Conservation (phyloP, 2,888 invertebrate genomes). For the Thalpophila matura region DNA sequence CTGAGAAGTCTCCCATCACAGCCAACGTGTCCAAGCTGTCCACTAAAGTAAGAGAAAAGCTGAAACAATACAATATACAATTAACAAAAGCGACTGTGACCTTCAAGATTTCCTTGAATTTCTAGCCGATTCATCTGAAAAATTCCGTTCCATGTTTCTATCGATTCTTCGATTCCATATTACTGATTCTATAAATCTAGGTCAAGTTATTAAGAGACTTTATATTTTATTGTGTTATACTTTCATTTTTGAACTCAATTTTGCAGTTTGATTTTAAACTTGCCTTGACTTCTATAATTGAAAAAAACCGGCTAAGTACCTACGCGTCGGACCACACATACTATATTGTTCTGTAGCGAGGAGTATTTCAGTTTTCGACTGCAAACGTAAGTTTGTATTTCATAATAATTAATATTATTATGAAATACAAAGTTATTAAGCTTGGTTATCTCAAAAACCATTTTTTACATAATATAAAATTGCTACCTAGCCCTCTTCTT, state of each 20-base stretch:
- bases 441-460: no score
- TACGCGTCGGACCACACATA: no score
- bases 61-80: slow-evolving; percentile 84
- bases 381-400: no score
- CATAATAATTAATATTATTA: no score
- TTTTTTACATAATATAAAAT: no score
- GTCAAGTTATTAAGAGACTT: slow-evolving; percentile 15
- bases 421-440: no score
- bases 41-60: slow-evolving; percentile 98
- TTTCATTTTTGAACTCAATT: slow-evolving; percentile 27
- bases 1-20: slow-evolving; percentile 96
- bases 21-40: slow-evolving; percentile 98
- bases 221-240: slow-evolving; percentile 6
- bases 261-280: slow-evolving; percentile 13
- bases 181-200: slow-evolving; percentile 16
- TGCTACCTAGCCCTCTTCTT: no score
- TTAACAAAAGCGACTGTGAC: not conserved
- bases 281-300: slow-evolving; percentile 12
- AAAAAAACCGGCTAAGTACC: no score
- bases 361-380: no score
- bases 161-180: slow-evolving; percentile 12
- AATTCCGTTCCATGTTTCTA: not conserved
- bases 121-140: not conserved
- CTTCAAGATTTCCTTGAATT: not conserved
- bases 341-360: no score